Conservation (phyloP, 2,113 vertebrate genomes). For the Pantherophis guttatus region DNA sequence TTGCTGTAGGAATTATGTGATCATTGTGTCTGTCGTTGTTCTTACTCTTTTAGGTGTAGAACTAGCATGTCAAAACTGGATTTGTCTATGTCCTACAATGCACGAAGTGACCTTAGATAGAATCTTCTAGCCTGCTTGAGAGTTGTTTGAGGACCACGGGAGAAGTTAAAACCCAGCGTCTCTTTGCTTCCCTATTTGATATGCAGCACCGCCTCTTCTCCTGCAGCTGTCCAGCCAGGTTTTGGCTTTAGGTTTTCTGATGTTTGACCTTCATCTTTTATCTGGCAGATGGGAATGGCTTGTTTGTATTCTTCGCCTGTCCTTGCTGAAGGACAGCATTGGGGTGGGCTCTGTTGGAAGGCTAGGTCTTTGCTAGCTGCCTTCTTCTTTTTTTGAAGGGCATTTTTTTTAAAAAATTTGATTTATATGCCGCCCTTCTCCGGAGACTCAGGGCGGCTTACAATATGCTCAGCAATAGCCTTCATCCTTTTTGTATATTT, state of each 20-base stretch:
- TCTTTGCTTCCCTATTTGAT: neutral
- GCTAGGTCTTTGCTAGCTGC: neutral
- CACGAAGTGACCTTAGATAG: neutral
- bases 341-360: neutral
- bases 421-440: no score
- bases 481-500: no score
- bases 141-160: neutral
- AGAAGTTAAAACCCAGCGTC: neutral
- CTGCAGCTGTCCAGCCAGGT: neutral
- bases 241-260: neutral
- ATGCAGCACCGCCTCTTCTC: neutral
- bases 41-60: neutral
- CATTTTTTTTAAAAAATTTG: neutral
- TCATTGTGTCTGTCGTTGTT: neutral
- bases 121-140: neutral
- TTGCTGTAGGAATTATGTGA: neutral
- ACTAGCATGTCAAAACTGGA: neutral
- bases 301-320: neutral
- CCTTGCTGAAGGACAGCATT: neutral
- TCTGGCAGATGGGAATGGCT: neutral
- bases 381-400: neutral
- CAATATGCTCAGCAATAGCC: no score
- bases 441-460: no score
- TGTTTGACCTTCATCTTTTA: neutral
- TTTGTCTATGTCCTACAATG: no score